Evolutionary conservation across 2,888 invertebrate species (phyloP), one percentile per base, ranked within the genome.

Genomic region (Pedicia rivosa): DNA sequence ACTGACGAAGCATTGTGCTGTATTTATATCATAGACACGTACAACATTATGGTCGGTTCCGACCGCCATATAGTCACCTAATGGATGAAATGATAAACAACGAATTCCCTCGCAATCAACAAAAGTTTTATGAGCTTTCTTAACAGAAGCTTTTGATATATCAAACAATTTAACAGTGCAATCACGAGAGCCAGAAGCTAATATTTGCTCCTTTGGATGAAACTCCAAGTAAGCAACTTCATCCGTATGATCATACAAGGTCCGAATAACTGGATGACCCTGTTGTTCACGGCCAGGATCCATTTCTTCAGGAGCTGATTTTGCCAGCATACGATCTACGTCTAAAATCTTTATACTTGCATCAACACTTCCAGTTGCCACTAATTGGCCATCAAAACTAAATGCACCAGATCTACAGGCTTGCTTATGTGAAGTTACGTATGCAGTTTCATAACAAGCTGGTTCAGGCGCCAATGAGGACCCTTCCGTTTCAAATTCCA

Each of bases 281-380:
- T 94, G 86, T 39, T 82, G 84, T 48, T 86, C 83, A 46, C 86
- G 72, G 0, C 80, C 79, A 0, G 81, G 77, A 38, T 83, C 80
- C 53, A 81, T 74, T 50, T 83, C 84, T 49, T 87, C 86, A 0
- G 86, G 91, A 1, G 91, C 86, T n/a, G 92, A 94, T 57, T 97
- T 95, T 0, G 95, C 92, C 52, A 98, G 62, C 91, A 98, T 97
- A 42, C 97, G 73, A 51, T 98, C 98, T n/a, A 98, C 97, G 53
- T 98, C 97, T 43, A 98, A 64, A 50, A 98, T 94, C 68, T 98
- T 98, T 40, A 98, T 98, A 44, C 95, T 95, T 2, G 97, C 91
- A 61, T 98, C 98, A 2, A 90, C 91, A 46, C 95, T 95, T 10
- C 97, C 98, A 0, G 97, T 98, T 0, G 98, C 98, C 9, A 97